phyloP scores from a whole-genome alignment of 2,888 invertebrate genomes.

The Pseudococcus jackbeardsleyi region DNA sequence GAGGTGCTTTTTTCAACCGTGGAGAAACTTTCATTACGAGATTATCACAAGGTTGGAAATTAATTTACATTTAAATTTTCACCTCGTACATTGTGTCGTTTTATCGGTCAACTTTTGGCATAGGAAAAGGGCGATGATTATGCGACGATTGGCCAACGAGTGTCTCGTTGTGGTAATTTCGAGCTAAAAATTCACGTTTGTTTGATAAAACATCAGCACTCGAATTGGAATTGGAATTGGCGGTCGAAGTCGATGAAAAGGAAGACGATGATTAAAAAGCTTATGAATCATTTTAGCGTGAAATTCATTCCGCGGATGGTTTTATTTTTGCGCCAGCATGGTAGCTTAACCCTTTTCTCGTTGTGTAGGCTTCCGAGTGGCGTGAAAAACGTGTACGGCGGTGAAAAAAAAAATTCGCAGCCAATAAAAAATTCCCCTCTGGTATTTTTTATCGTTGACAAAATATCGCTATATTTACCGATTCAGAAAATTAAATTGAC shows the following conservation, averaged over 20 bases:
- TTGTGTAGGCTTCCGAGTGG: slow-evolving; percentile 4
- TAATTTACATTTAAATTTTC: slow-evolving; percentile 35
- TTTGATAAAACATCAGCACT: neutral
- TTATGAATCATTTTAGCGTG: slow-evolving; percentile 36
- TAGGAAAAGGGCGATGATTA: neutral
- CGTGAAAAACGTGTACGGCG: neutral
- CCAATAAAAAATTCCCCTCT: slow-evolving; percentile 31
- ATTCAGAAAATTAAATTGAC: slow-evolving; percentile 59
- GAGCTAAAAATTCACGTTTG: slow-evolving; percentile 10
- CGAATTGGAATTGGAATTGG: neutral
- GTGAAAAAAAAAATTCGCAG: neutral
- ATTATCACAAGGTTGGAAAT: slow-evolving; percentile 34
- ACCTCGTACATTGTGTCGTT: neutral
- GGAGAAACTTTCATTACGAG: neutral
- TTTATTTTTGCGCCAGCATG: neutral
- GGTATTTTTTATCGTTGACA: slow-evolving; percentile 36
- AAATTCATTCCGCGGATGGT: neutral
- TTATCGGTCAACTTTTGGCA: neutral
- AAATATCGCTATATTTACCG: slow-evolving; percentile 50
- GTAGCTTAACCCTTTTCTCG: slow-evolving; percentile 31
- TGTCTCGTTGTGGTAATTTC: neutral
- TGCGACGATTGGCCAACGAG: neutral
- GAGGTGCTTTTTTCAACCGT: neutral
- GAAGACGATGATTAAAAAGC: slow-evolving; percentile 21
- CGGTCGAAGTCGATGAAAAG: neutral